Base-by-base conservation (phyloP, 2,797 vertebrate species). In the Loris lydekkerianus region DNA sequence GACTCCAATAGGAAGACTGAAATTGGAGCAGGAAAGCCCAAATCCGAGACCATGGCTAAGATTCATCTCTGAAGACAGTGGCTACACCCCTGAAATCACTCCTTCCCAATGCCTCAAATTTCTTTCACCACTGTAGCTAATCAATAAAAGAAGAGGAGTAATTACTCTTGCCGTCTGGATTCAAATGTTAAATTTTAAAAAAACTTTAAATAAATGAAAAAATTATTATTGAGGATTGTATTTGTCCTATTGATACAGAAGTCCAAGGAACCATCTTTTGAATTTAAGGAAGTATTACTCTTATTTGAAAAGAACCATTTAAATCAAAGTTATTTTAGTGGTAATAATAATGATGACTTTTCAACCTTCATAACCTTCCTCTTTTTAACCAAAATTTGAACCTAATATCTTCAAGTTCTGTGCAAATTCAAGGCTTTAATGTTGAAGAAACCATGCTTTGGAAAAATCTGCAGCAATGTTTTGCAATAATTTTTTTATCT, bases 331-430 rank as follows among this genome's bases (percentile, higher is more conserved):
- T 88, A 60, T 73, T 80, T 34, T 7, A 88, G 17, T 60, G 4
- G 5, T 49, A 77, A 83, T 34, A 37, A 78, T 89, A 31, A 87
- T 34, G 23, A 69, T 70, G 23, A 88, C 8, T 37, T 91, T 91
- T 93, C 21, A 76, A 29, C 4, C 27, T 86, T 86, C 31, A 53
- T 53, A 21, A 0, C 0, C 18, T 77, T 40, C 21, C 3, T 56
- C 15, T 63, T 78, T 93, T 76, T 49, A 94, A 87, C 20, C 23
- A 63, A 93, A 82, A 60, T 83, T 25, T 86, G 73, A 83, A 27
- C 23, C 10, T 81, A 25, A 46, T 10, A 63, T 7, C 5, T 1
- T 27, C 2, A 40, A 29, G 13, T 27, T 86, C 10, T 43, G 0
- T 93, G 18, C 63, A 77, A 95, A 88, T 65, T 73, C 11, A 72